A percentile compares a stretch with the other conserved stretches of the same genome.
Evolutionary conservation across 2,888 invertebrate species (phyloP).

Genomic region (Drosophila mettleri): DNA sequence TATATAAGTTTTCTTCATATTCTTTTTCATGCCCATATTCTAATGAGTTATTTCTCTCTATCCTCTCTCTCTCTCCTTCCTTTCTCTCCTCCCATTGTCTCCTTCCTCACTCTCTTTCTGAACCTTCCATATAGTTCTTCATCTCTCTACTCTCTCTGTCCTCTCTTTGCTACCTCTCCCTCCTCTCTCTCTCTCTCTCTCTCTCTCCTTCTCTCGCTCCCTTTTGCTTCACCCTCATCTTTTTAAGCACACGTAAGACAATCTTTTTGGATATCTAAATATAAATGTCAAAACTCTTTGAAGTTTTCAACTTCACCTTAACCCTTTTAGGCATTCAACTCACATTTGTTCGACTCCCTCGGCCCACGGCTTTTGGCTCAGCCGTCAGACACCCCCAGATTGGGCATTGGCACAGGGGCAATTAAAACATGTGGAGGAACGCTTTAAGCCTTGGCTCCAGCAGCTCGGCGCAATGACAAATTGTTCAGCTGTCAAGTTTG

Average conservation of each 20-base stretch:
- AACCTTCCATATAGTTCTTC: too few relatives aligned
- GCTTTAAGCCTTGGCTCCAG: constrained; percentile 23
- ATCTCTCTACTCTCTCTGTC: too few relatives aligned
- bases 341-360: too few relatives aligned
- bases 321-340: constrained; percentile 8
- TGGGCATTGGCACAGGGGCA: constrained; percentile 30
- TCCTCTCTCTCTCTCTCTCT: not conserved
- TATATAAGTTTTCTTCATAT: too few relatives aligned
- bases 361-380: not conserved
- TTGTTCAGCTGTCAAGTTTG: constrained; percentile 79
- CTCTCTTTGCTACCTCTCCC: not conserved
- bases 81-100: too few relatives aligned
- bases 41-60: too few relatives aligned
- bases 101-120: too few relatives aligned
- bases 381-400: not conserved
- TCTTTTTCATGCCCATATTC: too few relatives aligned
- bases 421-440: constrained; percentile 59
- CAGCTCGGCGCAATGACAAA: constrained; percentile 72
- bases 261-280: constrained; percentile 2
- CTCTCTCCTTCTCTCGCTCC: too few relatives aligned
- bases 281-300: constrained; percentile 9
- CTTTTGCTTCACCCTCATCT: not conserved
- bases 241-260: not conserved
- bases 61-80: too few relatives aligned
- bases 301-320: constrained; percentile 6